Base-by-base conservation (phyloP, 2,113 vertebrate species). In the Callocephalon fimbriatum region DNA sequence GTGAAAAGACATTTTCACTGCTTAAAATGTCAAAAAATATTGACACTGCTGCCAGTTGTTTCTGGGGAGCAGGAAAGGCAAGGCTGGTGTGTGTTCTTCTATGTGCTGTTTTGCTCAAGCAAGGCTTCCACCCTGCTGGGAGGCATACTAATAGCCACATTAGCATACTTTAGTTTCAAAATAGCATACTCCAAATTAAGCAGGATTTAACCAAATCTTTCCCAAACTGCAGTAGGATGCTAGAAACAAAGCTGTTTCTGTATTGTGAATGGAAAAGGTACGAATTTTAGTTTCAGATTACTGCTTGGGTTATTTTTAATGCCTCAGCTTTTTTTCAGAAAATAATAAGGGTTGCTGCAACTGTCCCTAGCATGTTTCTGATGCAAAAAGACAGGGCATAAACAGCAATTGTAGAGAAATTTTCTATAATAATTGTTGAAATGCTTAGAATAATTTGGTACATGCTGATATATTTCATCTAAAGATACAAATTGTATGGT, bases 141-240 rank as follows among this genome's bases (percentile, higher is more conserved):
- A 87, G 21, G 50, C 77, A 63, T 65, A 37, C 61, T 82, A 77
- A 80, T 75, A 87, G 70, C 54, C 40, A 74, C 35, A 91, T 96
- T 88, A 91, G 31, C 68, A 78, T 86, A 75, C 56, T 56, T 71
- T 3, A n/a, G 40, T 88, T 93, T 93, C 80, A 63, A 92, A 95
- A 91, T 82, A 91, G 25, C 37, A 35, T 58, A 18, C 18, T 77
- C 26, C 27, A 17, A 81, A 48, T 90, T 71, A 88, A 83, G 38
- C 47, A 72, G 63, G 66, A 58, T 80, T 95, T 91, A 95, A 83
- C 40, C 54, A 80, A 12, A 18, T 77, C 38, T 80, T 90, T 90
- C 31, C 47, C 29, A 50, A 65, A 18, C 38, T 91, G 47, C 82
- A 35, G 0, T 13, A 38, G 37, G 50, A 27, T 90, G 29, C 35